phyloP scores from a whole-genome alignment of 2,797 vertebrate species.

The Psittacula echo region DNA sequence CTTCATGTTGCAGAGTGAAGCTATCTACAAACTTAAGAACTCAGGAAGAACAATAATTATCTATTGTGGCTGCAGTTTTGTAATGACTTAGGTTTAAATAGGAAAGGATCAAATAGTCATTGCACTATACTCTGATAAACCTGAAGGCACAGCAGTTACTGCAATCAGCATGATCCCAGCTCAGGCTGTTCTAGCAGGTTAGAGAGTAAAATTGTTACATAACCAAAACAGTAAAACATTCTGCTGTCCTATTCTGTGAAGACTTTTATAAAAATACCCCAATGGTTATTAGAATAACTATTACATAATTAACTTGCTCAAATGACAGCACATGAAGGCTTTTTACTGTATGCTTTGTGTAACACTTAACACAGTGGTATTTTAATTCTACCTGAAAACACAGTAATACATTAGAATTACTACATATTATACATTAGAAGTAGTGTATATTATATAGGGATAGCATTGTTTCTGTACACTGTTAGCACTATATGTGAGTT shows the following conservation, averaged over 20 bases:
- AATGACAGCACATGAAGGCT: not conserved
- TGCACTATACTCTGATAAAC: conserved; percentile 14
- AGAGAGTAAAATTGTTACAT: conserved; percentile 13
- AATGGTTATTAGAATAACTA: not conserved
- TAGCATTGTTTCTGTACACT: not conserved
- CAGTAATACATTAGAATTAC: not conserved
- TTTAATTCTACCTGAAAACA: not conserved
- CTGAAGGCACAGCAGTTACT: conserved; percentile 26
- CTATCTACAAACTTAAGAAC: conserved; percentile 29
- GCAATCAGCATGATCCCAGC: conserved; percentile 31
- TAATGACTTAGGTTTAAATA: conserved; percentile 8
- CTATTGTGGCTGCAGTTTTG: conserved; percentile 16
- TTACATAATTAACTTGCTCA: conserved; percentile 22
- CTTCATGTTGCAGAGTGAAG: conserved; percentile 32
- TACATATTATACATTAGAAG: not conserved
- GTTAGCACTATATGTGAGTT: not conserved
- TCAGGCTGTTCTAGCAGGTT: conserved; percentile 27
- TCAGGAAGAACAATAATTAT: conserved; percentile 17
- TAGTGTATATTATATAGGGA: not conserved
- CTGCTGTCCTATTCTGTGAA: not conserved
- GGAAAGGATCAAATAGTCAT: not conserved
- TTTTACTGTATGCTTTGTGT: not conserved
- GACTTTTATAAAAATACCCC: not conserved
- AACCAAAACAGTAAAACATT: conserved; percentile 30
- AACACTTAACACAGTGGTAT: not conserved